Conservation (phyloP, 2,888 invertebrate species). For the Athalia cordata region DNA sequence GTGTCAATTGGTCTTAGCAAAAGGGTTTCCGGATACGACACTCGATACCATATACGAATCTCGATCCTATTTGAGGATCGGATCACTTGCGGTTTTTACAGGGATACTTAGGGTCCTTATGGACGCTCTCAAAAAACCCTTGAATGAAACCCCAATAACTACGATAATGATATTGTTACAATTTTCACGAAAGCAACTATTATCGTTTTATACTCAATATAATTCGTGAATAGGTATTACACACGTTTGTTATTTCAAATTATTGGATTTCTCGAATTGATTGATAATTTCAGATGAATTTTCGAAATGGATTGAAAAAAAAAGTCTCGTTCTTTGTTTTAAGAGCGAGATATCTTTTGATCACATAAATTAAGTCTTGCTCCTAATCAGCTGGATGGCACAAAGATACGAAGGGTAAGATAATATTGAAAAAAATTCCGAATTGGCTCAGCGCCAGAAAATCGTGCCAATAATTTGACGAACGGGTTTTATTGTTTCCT, state of each 20-base stretch:
- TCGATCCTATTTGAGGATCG: constrained; percentile 3
- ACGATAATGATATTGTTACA: neutral
- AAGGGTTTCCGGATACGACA: constrained; percentile 12
- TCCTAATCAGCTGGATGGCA: too few relatives aligned
- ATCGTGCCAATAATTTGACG: too few relatives aligned
- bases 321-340: neutral
- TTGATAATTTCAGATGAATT: too few relatives aligned
- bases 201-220: neutral
- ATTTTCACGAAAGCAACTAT: neutral
- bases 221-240: too few relatives aligned
- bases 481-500: too few relatives aligned
- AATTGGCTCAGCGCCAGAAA: too few relatives aligned
- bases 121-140: neutral
- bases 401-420: too few relatives aligned
- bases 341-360: too few relatives aligned
- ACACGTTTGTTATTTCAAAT: too few relatives aligned
- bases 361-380: too few relatives aligned
- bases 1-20: constrained; percentile 21
- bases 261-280: too few relatives aligned
- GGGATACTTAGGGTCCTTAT: neutral
- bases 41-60: neutral
- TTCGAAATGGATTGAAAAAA: neutral
- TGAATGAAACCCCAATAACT: neutral
- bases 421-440: too few relatives aligned
- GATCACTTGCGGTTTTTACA: constrained; percentile 13